Base-by-base conservation (phyloP, 2,797 vertebrate genomes). In the Schizopygopsis pylzovi region DNA sequence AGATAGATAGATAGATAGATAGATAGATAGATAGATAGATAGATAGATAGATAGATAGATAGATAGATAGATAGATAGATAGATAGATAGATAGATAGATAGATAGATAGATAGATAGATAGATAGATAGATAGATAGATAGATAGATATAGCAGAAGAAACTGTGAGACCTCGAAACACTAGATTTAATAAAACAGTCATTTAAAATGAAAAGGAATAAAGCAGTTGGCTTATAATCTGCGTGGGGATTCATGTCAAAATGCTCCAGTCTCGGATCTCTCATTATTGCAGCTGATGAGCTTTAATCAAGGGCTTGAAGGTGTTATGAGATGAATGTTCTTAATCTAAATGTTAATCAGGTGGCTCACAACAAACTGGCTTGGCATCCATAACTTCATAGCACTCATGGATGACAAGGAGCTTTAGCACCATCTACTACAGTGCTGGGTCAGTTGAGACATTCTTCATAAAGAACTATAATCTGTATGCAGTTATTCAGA, bases 331-430 rank as follows among this genome's bases (percentile, higher is more conserved):
- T 79, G 67, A 85, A 67, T 68, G 45, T 86, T 85, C 45, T 83
- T 83, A 71, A 86, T 88, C 63, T 89, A 72, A 88, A 89, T 89
- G 85, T 72, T 88, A 88, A 86, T 86, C 73, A 89, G 67, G 56
- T 33, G 10, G 49, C 41, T 37, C 39, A 33, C 15, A 37, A n/a
- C 61, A 71, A 77, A 78, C 41, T 28, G 45, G 1, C 18, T 81
- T 47, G 22, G 45, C 33, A 77, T n/a, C 43, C n/a, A 6, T 63
- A 15, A 61, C n/a, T 43, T 79, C 10, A 15, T 47, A 6, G n/a
- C 9, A n/a, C n/a, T 77, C 18, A 77, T 56, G 73, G 79, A 43
- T 75, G 56, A 15, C 52, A 39, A 2, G 10, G 22, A 28, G 59
- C 56, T 39, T 71, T 79, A 52, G 28, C 28, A 22, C 72, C 7